Evolutionary conservation across 2,888 invertebrate genomes (phyloP).

Genomic region (Lochmaea crataegi): DNA sequence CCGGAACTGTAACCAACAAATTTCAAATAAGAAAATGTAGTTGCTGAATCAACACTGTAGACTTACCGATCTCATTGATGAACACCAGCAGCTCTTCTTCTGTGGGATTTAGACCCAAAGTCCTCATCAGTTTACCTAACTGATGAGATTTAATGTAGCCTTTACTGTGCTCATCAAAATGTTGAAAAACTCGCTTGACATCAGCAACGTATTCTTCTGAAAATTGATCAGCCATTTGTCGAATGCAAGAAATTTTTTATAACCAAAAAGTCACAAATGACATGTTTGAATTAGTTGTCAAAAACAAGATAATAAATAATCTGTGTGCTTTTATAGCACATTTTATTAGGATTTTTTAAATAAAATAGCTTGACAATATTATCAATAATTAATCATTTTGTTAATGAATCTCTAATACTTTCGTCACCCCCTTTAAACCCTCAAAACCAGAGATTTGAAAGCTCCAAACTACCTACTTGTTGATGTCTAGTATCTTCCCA

Average conservation of each 20-base stretch:
- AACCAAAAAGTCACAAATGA: neutral
- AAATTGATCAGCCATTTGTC: slow-evolving; percentile 27
- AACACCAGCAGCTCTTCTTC: slow-evolving; percentile 2
- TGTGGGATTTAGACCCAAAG: slow-evolving; percentile 28
- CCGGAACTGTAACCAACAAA: neutral
- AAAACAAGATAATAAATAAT: too few species aligned
- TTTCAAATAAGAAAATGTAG: neutral
- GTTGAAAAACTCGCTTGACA: slow-evolving; percentile 10
- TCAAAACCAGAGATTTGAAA: neutral
- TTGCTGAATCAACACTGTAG: too few species aligned
- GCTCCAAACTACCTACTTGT: slow-evolving; percentile 16
- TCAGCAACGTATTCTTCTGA: slow-evolving; percentile 19
- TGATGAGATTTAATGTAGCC: slow-evolving; percentile 13
- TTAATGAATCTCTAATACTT: too few species aligned
- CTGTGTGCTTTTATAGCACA: too few species aligned
- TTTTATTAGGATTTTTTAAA: too few species aligned
- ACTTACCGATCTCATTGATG: slow-evolving; percentile 2
- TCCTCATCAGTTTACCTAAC: slow-evolving; percentile 18
- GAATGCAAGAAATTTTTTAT: neutral
- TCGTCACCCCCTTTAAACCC: neutral
- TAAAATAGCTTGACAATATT: too few species aligned
- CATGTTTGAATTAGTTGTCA: neutral
- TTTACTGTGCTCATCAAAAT: slow-evolving; percentile 19
- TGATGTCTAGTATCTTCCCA: slow-evolving; percentile 5
- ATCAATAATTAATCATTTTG: too few species aligned